phyloP scores from a whole-genome alignment of 2,888 invertebrate genomes.

The Heteromurus nitidus region DNA sequence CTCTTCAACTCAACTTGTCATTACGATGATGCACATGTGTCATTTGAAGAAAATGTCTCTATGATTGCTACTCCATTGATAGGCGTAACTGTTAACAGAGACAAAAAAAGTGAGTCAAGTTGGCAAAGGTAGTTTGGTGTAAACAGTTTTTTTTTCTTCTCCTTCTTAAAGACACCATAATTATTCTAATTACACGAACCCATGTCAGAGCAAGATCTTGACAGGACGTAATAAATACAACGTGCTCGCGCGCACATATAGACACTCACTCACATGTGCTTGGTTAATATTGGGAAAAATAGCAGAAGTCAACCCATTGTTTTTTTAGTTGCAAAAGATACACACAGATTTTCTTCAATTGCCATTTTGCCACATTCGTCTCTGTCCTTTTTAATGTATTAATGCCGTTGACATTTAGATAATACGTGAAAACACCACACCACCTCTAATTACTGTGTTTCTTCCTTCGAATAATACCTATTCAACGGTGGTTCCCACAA shows the following conservation, averaged over 20 bases:
- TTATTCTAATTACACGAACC: background rate
- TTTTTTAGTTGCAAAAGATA: background rate
- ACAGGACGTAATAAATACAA: background rate
- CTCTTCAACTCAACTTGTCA: background rate
- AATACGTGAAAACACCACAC: conserved; percentile 30
- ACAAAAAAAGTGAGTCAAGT: conserved; percentile 3
- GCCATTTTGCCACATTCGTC: background rate
- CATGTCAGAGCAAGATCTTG: background rate
- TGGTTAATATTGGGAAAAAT: conserved; percentile 1
- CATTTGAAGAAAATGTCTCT: too few species aligned
- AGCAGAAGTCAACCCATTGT: background rate
- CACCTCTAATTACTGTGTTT: conserved; percentile 37
- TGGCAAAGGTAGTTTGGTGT: background rate
- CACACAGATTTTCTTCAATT: background rate
- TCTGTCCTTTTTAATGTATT: background rate
- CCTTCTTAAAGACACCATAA: background rate
- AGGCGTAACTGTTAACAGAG: background rate
- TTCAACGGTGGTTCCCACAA: conserved; percentile 9
- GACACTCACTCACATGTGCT: too few species aligned
- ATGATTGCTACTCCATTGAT: background rate
- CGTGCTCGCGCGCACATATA: too few species aligned
- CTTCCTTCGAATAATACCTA: conserved; percentile 4
- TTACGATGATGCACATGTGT: background rate
- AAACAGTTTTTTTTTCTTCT: background rate
- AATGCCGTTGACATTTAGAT: conserved; percentile 58